These are phyloP conservation scores for Malurus cyaneus DNA, from an alignment of 2,113 vertebrate species.

Conservation along the genomic window DNA sequence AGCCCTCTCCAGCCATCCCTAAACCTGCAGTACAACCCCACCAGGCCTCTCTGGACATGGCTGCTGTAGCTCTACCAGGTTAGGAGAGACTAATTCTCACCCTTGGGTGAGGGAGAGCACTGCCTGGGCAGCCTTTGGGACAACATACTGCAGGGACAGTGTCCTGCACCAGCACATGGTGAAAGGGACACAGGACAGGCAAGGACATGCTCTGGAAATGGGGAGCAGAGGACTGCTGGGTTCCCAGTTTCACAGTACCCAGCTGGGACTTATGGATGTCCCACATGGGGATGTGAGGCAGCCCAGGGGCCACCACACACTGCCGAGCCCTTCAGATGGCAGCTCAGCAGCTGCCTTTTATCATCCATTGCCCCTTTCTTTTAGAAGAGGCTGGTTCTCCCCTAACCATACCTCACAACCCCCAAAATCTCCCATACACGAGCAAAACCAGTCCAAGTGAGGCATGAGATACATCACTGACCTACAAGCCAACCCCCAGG, in stretches of 20 bases:
- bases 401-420: background rate
- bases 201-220: background rate
- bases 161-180: background rate
- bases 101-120: background rate
- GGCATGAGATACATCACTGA: background rate
- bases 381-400: background rate
- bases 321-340: background rate
- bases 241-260: background rate
- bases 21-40: background rate
- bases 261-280: background rate
- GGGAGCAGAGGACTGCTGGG: background rate
- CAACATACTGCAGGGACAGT: background rate
- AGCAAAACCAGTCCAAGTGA: background rate
- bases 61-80: background rate
- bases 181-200: background rate
- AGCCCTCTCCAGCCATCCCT: background rate
- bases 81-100: background rate
- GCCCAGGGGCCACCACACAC: background rate
- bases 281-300: background rate
- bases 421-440: background rate
- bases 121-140: background rate
- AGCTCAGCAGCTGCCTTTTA: background rate
- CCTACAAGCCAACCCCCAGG: background rate
- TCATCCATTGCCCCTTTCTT: background rate
- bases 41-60: rapidly evolving